These are phyloP conservation scores for Synchiropus splendidus DNA, from an alignment of 2,113 vertebrate species.

Conservation along the genomic window DNA sequence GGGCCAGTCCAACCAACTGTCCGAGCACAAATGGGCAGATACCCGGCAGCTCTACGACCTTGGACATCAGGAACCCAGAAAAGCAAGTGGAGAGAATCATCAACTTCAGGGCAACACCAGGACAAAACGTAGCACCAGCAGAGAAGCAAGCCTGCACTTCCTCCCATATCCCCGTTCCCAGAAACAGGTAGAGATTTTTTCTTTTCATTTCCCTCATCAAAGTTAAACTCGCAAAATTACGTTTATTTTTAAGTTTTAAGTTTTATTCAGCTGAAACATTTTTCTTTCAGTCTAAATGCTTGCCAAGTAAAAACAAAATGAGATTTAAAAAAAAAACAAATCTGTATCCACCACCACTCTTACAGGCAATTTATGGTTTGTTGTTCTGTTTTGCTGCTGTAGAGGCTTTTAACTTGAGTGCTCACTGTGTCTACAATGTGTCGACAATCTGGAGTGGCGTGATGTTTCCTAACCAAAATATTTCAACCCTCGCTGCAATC, in stretches of 20 bases:
- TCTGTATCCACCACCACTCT: too few relatives aligned
- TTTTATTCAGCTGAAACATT: background rate
- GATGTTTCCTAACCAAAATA: too few relatives aligned
- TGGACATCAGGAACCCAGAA: conserved; percentile 56
- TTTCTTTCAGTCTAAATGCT: too few relatives aligned
- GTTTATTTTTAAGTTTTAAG: background rate
- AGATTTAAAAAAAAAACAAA: background rate
- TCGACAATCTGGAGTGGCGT: too few relatives aligned
- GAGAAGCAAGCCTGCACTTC: conserved; percentile 49
- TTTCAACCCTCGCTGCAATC: too few relatives aligned
- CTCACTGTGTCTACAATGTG: too few relatives aligned
- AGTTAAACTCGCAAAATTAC: background rate
- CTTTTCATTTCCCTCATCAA: background rate
- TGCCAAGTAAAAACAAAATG: background rate
- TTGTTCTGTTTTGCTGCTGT: too few relatives aligned
- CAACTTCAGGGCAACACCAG: conserved; percentile 38
- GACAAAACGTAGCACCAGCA: conserved; percentile 28
- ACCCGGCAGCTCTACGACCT: conserved; percentile 54
- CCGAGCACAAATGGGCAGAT: conserved; percentile 49
- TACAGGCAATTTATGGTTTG: too few relatives aligned
- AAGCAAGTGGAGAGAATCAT: conserved; percentile 45
- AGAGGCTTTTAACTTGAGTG: too few relatives aligned
- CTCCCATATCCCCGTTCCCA: conserved; percentile 69
- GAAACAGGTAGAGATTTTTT: conserved; percentile 57
- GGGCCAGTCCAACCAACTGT: conserved; percentile 57